Evolutionary conservation across 2,888 invertebrate species (phyloP).

Genomic region (Helobdella robusta): DNA sequence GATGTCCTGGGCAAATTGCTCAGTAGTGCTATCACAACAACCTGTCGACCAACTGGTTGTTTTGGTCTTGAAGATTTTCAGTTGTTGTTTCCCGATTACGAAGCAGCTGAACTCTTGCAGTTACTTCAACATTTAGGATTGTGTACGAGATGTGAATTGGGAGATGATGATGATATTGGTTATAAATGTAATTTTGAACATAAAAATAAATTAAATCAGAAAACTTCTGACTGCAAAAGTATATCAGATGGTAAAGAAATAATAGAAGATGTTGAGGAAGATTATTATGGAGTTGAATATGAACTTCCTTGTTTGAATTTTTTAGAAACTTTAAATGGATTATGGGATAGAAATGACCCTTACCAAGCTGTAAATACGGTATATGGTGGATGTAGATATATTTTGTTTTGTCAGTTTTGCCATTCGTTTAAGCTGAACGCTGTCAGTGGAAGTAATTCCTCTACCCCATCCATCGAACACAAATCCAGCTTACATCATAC

Average conservation of each 20-base stretch:
- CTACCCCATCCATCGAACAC: background rate
- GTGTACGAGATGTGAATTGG: slow-evolving; percentile 62
- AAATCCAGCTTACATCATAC: background rate
- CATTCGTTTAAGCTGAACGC: too few relatives aligned
- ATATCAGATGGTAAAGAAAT: too few relatives aligned
- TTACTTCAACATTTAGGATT: slow-evolving; percentile 62
- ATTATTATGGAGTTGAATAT: slow-evolving; percentile 54
- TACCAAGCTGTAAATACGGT: slow-evolving; percentile 43
- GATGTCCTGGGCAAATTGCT: slow-evolving; percentile 62
- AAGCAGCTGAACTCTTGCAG: slow-evolving; percentile 61
- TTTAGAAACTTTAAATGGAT: slow-evolving; percentile 59
- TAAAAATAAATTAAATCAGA: too few relatives aligned
- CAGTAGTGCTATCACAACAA: slow-evolving; percentile 48
- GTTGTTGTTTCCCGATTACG: slow-evolving; percentile 62
- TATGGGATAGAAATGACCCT: slow-evolving; percentile 56
- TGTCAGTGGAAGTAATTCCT: background rate
- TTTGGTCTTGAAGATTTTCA: slow-evolving; percentile 66
- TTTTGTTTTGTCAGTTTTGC: background rate
- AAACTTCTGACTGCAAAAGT: too few relatives aligned
- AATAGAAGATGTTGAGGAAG: background rate
- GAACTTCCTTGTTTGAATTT: slow-evolving; percentile 65
- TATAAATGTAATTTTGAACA: background rate
- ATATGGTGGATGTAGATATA: slow-evolving; percentile 55
- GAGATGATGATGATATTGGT: slow-evolving; percentile 53
- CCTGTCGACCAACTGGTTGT: slow-evolving; percentile 55